Evolutionary conservation across 2,797 vertebrate species (phyloP).

Genomic region (Eleutherodactylus coqui): DNA sequence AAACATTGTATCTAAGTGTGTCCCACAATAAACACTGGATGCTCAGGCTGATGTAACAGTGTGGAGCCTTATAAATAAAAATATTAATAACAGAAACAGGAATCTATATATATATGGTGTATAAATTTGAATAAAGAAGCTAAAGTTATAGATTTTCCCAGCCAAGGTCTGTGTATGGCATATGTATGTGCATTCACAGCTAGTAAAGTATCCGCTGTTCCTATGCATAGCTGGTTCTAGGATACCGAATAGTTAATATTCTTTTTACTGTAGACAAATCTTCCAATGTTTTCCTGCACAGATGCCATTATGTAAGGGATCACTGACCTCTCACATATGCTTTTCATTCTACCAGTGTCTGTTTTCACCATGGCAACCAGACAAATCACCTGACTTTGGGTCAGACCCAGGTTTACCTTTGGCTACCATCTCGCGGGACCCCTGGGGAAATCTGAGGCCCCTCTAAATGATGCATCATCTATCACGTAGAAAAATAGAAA

Average conservation of each 20-base stretch:
- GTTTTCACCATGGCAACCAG: constrained; percentile 48
- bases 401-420: constrained; percentile 34
- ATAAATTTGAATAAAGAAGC: not conserved
- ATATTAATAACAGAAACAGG: not conserved
- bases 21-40: not conserved
- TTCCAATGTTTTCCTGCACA: constrained; percentile 38
- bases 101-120: not conserved
- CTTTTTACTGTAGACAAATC: constrained; percentile 20
- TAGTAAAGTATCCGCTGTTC: not conserved
- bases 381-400: constrained; percentile 54
- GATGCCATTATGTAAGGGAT: constrained; percentile 44
- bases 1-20: not conserved
- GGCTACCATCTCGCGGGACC: constrained; percentile 21
- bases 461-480: constrained; percentile 18
- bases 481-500: constrained; percentile 19
- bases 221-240: not conserved
- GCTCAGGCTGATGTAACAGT: not conserved
- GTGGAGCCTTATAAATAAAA: not conserved
- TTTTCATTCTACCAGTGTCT: constrained; percentile 45
- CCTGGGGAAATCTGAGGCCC: constrained; percentile 42
- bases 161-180: not conserved
- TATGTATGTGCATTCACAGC: not conserved
- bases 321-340: constrained; percentile 53
- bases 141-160: no score
- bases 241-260: constrained; percentile 18